Percentiles rank a stretch among this genome's conserved stretches.
Evolutionary conservation across 2,113 vertebrate genomes (phyloP).

Genomic region (Tinamus guttatus): DNA sequence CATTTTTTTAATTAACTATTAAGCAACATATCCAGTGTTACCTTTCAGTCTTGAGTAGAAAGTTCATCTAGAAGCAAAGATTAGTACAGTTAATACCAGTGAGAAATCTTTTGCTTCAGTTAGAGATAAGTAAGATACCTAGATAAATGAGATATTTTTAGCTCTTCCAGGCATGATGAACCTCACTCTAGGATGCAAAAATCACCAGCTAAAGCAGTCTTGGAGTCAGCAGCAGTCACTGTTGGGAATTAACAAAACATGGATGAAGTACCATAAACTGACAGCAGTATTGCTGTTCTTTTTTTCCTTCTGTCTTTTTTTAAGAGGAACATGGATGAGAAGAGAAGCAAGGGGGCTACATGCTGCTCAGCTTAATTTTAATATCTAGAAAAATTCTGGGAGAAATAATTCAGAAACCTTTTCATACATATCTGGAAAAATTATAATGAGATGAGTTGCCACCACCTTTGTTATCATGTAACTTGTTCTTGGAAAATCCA

Average conservation of each 20-base stretch:
- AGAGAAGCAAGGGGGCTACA: not conserved
- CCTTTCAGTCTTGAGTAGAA: not conserved
- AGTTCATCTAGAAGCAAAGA: not conserved
- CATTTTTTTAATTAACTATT: not conserved
- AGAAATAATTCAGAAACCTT: not conserved
- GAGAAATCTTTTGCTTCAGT: not conserved
- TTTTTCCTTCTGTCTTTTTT: not conserved
- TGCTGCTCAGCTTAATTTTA: not conserved
- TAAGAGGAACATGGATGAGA: not conserved
- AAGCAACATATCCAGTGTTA: not conserved
- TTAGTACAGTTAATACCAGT: constrained; percentile 2
- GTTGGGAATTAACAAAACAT: not conserved
- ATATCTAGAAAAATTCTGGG: not conserved
- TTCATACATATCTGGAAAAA: not conserved
- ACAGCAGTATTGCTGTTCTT: not conserved
- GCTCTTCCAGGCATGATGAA: not conserved
- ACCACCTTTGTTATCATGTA: not conserved
- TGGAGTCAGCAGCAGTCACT: not conserved
- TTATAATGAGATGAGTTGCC: not conserved
- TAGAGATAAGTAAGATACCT: not conserved
- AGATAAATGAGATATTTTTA: not conserved
- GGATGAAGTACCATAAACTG: not conserved
- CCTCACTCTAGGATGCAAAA: not conserved
- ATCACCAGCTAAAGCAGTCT: not conserved
- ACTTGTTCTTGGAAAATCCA: not conserved